Evolutionary conservation across 2,113 vertebrate genomes (phyloP), one percentile per base, ranked within the genome.

Genomic region (Thermophis baileyi): DNA sequence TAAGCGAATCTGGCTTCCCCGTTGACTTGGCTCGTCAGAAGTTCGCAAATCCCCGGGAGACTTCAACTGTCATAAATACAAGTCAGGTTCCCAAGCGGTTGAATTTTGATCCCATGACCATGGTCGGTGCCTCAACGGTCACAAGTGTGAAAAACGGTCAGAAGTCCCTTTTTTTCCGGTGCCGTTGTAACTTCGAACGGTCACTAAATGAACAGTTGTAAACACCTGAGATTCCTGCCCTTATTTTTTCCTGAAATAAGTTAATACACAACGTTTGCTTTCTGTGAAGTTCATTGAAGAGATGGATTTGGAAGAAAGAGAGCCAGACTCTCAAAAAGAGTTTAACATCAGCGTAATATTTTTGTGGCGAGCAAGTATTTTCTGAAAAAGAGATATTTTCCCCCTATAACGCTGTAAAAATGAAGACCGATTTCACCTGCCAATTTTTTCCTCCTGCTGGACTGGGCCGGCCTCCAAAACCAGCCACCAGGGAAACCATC

Each of bases 251-350:
- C 20, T 27, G 57, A 89, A 54, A 60, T 35, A 89, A 87, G 30
- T 6, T 91, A 93, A 92, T 94, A 81, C 50, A 27, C 91, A 55
- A 60, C 3, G 0, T 57, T 14, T 50, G 22, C 94, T 91, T 95
- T 94, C 55, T 54, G 85, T 91, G 85, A 92, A 96, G 85, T 57
- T 55, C 20, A 22, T 85, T 94, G 85, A 91, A 49, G 69, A 89
- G 18, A 55, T 20, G 44, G 4, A 91, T 95, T 96, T 88, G 46
- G 91, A 85, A 30, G 54, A 85, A 1, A 85, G 47, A 93, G 93
- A 90, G 88, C 24, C 69, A 69, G 91, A 53, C 74, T 55, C n/a
- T 94, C 91, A 10, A 25, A 60, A 60, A 92, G 20, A 90, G 0
- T 91, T 92, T 91, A 49, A 91, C 88, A 93, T 86, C 51, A 74